Conservation (phyloP, 2,797 vertebrate genomes). For the Linurgus olivaceus region DNA sequence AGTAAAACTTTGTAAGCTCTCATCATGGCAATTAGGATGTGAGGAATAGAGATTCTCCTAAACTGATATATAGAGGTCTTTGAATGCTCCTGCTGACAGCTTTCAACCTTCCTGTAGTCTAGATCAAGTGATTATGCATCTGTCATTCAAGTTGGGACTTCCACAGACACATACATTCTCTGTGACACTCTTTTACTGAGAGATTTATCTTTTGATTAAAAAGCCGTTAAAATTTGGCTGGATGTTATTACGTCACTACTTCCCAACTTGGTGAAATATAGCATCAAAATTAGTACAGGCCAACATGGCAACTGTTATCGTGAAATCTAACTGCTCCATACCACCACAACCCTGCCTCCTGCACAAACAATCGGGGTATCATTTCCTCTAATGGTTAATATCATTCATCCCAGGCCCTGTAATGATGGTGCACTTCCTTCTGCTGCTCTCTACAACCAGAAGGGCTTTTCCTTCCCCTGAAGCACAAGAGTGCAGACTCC, state of each 20-base stretch:
- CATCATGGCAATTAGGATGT: neutral
- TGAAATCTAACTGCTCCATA: constrained; percentile 18
- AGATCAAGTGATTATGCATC: neutral
- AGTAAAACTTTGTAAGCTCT: neutral
- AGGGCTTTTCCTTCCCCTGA: neutral
- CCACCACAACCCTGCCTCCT: neutral
- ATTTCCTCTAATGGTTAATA: constrained; percentile 13
- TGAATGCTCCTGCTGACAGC: constrained; percentile 6
- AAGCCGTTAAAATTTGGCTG: constrained; percentile 26
- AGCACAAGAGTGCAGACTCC: neutral
- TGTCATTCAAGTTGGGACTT: neutral
- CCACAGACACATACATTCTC: neutral
- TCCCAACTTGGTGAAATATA: constrained; percentile 41
- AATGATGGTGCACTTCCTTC: neutral
- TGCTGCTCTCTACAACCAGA: neutral
- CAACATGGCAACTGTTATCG: neutral
- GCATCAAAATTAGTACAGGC: constrained; percentile 3
- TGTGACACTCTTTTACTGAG: neutral
- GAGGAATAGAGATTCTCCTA: neutral
- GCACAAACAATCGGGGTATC: neutral
- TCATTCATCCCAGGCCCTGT: neutral
- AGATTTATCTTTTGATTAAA: constrained; percentile 31
- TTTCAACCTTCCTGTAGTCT: neutral
- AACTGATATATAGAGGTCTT: neutral
- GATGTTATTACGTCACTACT: neutral